Base-by-base conservation (phyloP, 2,797 vertebrate genomes). In the Malacoctenus gilli region DNA sequence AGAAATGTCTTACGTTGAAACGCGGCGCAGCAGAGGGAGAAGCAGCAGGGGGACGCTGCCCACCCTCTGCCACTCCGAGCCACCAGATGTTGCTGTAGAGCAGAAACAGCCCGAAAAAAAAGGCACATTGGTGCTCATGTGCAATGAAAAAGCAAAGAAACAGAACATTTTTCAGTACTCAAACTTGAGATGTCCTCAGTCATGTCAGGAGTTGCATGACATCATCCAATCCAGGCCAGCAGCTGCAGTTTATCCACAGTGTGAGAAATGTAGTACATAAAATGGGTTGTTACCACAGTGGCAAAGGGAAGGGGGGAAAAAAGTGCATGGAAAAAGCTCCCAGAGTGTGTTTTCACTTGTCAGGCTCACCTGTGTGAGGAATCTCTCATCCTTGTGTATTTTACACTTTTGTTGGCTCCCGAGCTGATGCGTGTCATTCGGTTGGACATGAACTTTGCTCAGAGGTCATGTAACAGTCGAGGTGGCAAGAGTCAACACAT, bases 1-100 rank as follows among this genome's bases (percentile, higher is more conserved):
- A 37, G 10, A 19, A 4, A 28, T 31, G 43, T 28, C 21, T 15
- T 8, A 13, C n/a, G 5, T 20, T 32, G 14, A 8, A 38, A 21
- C 15, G 14, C 12, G 37, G 15, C 34, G 22, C 9, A 44, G 23
- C 21, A 18, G 28, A 46, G 37, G 59, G 34, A 18, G 47, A 56
- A 37, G 49, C n/a, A 22, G 4, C 13, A 20, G 49, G 28, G 40
- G 12, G 25, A 53, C 21, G 16, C 62, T 39, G 43, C 23, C n/a
- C 31, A 42, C 22, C 19, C 2, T 62, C 41, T 50, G 58, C 49
- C 53, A 42, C 63, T 18, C 39, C 59, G 63, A 72, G 62, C 80
- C 84, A 81, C 80, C 77, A 86, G 86, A 82, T 82, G 81, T 54
- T 68, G 79, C 77, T 80, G 57, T 48, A 50, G 77, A 38, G 70